phyloP scores from a whole-genome alignment of 2,797 vertebrate species.

The Erpetoichthys calabaricus region DNA sequence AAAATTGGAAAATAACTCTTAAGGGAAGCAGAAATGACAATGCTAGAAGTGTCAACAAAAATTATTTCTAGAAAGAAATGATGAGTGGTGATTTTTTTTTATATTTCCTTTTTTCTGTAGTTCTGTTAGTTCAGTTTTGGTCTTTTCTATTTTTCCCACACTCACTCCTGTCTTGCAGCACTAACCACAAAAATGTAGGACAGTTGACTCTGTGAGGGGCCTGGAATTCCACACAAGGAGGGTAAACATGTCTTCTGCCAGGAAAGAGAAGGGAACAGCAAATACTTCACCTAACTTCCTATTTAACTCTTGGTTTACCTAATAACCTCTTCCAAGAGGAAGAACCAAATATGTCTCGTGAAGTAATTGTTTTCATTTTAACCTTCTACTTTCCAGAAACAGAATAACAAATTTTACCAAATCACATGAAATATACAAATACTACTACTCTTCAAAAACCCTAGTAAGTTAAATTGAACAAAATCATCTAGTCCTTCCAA shows the following conservation, averaged over 20 bases:
- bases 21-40: no score
- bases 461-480: no score
- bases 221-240: conserved; percentile 76
- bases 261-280: conserved; percentile 53
- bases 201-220: conserved; percentile 70
- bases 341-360: not conserved
- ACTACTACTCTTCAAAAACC: no score
- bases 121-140: conserved; percentile 76
- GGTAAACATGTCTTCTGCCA: conserved; percentile 69
- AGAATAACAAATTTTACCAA: conserved; percentile 4
- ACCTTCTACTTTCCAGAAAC: conserved; percentile 19
- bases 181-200: conserved; percentile 88
- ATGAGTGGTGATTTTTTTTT: no score
- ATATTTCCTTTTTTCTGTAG: conserved; percentile 50
- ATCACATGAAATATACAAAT: no score
- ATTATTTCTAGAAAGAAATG: no score
- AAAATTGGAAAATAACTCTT: no score
- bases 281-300: conserved; percentile 48
- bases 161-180: conserved; percentile 84
- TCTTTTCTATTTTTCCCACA: conserved; percentile 96
- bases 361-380: conserved; percentile 20
- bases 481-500: no score
- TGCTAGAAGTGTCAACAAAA: no score
- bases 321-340: not conserved
- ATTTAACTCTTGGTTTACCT: conserved; percentile 30